These are phyloP conservation scores for Hydriomena furcata DNA, from an alignment of 2,888 invertebrate genomes.

Conservation along the genomic window DNA sequence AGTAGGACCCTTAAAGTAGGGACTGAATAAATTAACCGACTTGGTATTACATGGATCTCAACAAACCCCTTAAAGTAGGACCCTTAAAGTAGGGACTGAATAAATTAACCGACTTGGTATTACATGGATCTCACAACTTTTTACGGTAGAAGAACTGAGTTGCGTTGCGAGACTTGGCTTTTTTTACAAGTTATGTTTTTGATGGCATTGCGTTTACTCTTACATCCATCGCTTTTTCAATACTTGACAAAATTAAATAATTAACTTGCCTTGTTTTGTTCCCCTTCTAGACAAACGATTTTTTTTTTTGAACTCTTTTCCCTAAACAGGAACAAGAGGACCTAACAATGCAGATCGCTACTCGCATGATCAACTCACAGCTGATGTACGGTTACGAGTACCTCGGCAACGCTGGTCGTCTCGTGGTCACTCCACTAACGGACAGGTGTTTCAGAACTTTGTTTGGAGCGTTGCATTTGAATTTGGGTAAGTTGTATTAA, in stretches of 20 bases:
- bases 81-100: no score
- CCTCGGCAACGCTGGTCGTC: slow-evolving; percentile 92
- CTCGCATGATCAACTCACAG: slow-evolving; percentile 95
- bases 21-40: no score
- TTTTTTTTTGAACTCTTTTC: slow-evolving; percentile 4
- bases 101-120: no score
- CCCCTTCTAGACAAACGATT: slow-evolving; percentile 4
- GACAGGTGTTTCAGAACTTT: slow-evolving; percentile 96
- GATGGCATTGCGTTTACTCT: no score
- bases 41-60: no score
- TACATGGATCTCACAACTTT: no score
- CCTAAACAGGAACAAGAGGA: slow-evolving; percentile 74
- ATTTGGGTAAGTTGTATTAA: slow-evolving; percentile 83
- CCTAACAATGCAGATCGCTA: slow-evolving; percentile 81
- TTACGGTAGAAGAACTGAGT: no score
- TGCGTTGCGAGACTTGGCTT: no score
- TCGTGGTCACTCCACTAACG: slow-evolving; percentile 97
- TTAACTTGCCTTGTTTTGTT: neutral
- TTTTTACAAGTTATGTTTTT: no score
- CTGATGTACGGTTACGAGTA: slow-evolving; percentile 97
- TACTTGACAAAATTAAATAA: neutral
- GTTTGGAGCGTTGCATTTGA: slow-evolving; percentile 95
- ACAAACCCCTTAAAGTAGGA: no score
- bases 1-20: no score
- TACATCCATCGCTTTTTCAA: no score